Conservation (phyloP, 2,888 invertebrate genomes). For the Xestobium rufovillosum region DNA sequence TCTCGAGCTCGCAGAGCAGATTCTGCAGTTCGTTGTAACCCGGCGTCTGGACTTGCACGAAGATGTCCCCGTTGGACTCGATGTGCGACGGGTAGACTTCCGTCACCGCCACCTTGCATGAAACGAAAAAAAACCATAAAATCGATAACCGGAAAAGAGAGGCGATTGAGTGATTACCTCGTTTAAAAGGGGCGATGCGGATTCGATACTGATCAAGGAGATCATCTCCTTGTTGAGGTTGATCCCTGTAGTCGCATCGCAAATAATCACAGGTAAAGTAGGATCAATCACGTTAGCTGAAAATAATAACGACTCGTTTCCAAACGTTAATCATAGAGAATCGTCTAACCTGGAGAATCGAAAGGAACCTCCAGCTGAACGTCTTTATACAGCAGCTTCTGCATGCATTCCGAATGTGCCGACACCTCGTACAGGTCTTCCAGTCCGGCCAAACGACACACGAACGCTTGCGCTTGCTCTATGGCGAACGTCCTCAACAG, state of each 20-base stretch:
- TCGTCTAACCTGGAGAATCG: too few relatives aligned
- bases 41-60: slow-evolving; percentile 39
- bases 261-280: slow-evolving; percentile 34
- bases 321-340: too few relatives aligned
- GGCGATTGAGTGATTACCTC: slow-evolving; percentile 28
- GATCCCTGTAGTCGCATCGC: slow-evolving; percentile 29
- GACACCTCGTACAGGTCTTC: slow-evolving; percentile 52
- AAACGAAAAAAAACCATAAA: slow-evolving; percentile 6
- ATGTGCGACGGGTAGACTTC: slow-evolving; percentile 42
- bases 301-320: too few relatives aligned
- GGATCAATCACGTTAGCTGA: slow-evolving; percentile 21
- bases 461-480: slow-evolving; percentile 66
- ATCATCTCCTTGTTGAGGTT: slow-evolving; percentile 35
- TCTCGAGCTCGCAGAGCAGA: slow-evolving; percentile 32
- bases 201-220: slow-evolving; percentile 32
- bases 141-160: not conserved
- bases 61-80: slow-evolving; percentile 41
- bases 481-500: slow-evolving; percentile 57
- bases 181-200: slow-evolving; percentile 31
- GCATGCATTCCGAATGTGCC: slow-evolving; percentile 36
- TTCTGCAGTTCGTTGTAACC: slow-evolving; percentile 33
- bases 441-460: slow-evolving; percentile 60
- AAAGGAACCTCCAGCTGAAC: slow-evolving; percentile 42
- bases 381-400: slow-evolving; percentile 46
- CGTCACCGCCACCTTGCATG: slow-evolving; percentile 21